Evolutionary conservation across 2,113 vertebrate species (phyloP), one percentile per base, ranked within the genome.

Genomic region (Dipodomys ordii): DNA sequence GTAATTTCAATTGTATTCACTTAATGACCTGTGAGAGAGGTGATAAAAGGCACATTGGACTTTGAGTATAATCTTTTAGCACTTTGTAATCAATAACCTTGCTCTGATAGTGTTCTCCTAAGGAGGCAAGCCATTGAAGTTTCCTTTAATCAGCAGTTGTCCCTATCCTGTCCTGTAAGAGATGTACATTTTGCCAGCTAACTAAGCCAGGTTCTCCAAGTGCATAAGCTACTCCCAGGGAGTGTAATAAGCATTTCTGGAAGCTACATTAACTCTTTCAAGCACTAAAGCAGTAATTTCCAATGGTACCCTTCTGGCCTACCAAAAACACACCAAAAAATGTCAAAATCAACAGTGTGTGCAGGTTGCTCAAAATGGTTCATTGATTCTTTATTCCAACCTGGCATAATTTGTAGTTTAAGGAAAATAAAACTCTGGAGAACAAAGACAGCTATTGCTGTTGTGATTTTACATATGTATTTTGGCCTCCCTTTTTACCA

Each of bases 191-290:
- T 95, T 82, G 53, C 71, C 69, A 88, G 91, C 19, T 78, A 88
- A 91, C 4, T 73, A n/a, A 92, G 46, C 35, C 80, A 84, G 32
- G 5, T 67, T 88, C 64, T 82, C 53, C 46, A 68, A 64, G 30
- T 39, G 22, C 6, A 49, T 23, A 76, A 60, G 3, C 64, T 94
- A 71, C 35, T 57, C 71, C 82, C 3, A 5, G 69, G 20, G 64
- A 82, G 69, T 81, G 12, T 57, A 90, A 69, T 79, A 69, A 82
- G 67, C 86, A 69, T 93, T 89, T 83, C 19, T 87, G 65, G 67
- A 92, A 93, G 39, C 39, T 64, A 92, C 67, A 92, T 69, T 90
- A 95, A 90, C 39, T 92, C 65, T 79, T 92, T 89, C 92, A 83
- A 77, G 25, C 57, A 86, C 65, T 79, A 30, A 93, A 93, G 81